phyloP scores from a whole-genome alignment of 2,888 invertebrate species.

The Ariolimax columbianus region DNA sequence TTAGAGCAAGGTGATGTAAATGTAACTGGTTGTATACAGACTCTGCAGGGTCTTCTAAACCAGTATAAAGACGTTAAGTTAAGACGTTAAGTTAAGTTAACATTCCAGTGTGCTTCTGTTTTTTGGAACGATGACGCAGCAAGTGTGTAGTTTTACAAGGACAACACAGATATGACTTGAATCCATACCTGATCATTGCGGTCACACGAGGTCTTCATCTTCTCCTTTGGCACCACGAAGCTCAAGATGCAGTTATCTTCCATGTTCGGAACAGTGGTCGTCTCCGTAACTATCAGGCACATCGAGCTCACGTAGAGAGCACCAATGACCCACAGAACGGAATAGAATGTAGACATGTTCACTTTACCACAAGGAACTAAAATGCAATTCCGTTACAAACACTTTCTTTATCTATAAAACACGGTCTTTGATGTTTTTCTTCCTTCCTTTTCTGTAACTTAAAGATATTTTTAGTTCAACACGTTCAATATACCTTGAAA shows the following conservation, averaged over 20 bases:
- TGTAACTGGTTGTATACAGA: too few species aligned
- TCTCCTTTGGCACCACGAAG: slow-evolving; percentile 66
- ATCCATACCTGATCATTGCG: slow-evolving; percentile 54
- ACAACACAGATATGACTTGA: background rate
- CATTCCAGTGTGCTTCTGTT: too few species aligned
- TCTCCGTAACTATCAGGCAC: background rate
- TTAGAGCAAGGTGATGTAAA: too few species aligned
- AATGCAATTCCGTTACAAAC: background rate
- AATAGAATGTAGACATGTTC: background rate
- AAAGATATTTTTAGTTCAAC: too few species aligned
- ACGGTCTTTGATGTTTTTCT: too few species aligned
- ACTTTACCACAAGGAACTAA: background rate
- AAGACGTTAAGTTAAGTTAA: too few species aligned
- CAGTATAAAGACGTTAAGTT: too few species aligned
- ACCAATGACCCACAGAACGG: background rate
- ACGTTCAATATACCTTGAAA: too few species aligned
- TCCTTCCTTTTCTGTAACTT: too few species aligned
- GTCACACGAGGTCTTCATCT: slow-evolving; percentile 66
- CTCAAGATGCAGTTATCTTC: slow-evolving; percentile 66
- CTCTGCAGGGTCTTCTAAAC: too few species aligned
- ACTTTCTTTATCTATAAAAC: background rate
- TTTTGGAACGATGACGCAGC: too few species aligned
- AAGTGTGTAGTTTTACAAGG: too few species aligned
- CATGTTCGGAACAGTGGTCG: slow-evolving; percentile 38
- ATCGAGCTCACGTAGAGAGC: background rate